Percentiles rank a stretch among this genome's conserved stretches.
phyloP scores from a whole-genome alignment of 2,113 vertebrate species.

The Macaca nemestrina region DNA sequence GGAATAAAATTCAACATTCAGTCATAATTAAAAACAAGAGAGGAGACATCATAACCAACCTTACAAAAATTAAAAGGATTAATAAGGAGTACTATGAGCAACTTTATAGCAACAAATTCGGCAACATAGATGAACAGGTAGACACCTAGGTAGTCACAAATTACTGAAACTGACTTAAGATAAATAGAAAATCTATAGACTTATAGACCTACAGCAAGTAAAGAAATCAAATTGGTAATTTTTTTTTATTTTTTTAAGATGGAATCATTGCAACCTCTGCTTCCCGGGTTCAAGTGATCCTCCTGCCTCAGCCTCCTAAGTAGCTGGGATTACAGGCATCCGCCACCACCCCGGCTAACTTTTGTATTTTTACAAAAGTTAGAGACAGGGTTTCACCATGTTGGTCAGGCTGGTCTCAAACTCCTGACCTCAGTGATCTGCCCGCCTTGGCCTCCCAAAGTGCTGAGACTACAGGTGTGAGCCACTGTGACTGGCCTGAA shows the following conservation, averaged over 20 bases:
- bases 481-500: not conserved
- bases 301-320: too few relatives aligned
- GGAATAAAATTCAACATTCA: not conserved
- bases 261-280: too few relatives aligned
- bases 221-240: conserved; percentile 1
- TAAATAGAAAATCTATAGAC: not conserved
- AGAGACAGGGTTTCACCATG: too few relatives aligned
- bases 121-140: not conserved
- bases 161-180: conserved; percentile 8
- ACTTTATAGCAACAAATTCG: not conserved
- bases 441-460: too few relatives aligned
- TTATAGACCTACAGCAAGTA: conserved; percentile 4
- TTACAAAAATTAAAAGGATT: not conserved
- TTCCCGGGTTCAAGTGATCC: too few relatives aligned
- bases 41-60: not conserved
- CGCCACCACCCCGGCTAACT: too few relatives aligned
- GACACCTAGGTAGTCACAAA: not conserved
- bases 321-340: too few relatives aligned
- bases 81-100: not conserved
- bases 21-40: conserved; percentile 26
- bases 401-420: too few relatives aligned
- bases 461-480: too few relatives aligned
- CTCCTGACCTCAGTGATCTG: too few relatives aligned
- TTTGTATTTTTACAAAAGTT: too few relatives aligned
- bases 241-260: too few relatives aligned